Evolutionary conservation across 2,888 invertebrate species (phyloP), one percentile per base, ranked within the genome.

Genomic region (Hirtodrosophila cameraria): DNA sequence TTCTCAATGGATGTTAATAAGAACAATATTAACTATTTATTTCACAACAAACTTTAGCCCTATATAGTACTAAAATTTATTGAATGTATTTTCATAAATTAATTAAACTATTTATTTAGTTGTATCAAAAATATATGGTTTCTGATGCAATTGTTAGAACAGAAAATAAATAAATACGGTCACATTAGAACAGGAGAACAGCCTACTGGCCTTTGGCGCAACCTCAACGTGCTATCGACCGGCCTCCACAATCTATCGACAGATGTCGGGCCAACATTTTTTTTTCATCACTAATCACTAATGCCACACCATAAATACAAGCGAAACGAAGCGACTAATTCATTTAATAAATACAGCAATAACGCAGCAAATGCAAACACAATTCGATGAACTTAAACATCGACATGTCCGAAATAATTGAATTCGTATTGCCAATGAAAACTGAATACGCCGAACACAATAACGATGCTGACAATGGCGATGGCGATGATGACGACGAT

Each of bases 351-450:
- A 27, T 53, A 52, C 41, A 12, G 28, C 18, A 20, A 58, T 16
- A 15, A 8, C 18, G 18, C 12, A 55, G 31, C 31, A 33, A 46
- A 45, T 46, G 43, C 31, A 39, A 53, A 36, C 15, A 28, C 7
- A 36, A 12, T 36, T 27, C 42, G 18, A 80, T 75, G 61, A 42
- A 38, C 15, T 2, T 67, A 0, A 69, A 71, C 49, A 53, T 71
- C 13, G 80, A 81, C 20, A 83, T 88, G 67, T 83, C 83, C n/a
- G 88, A 89, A n/a, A 79, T 82, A 20, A 86, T 88, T 57, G 89
- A 88, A 54, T 87, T 82, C 43, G 88, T 75, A 31, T 25, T 86
- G 46, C 63, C 64, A 7, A 50, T 50, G 33, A 79, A 63, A 61
- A 57, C 42, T 18, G 83, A 74, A 33, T 73, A 66, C 25, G 12